These are phyloP conservation scores for Scolopax rusticola DNA, from an alignment of 2,797 vertebrate species.

Conservation along the genomic window DNA sequence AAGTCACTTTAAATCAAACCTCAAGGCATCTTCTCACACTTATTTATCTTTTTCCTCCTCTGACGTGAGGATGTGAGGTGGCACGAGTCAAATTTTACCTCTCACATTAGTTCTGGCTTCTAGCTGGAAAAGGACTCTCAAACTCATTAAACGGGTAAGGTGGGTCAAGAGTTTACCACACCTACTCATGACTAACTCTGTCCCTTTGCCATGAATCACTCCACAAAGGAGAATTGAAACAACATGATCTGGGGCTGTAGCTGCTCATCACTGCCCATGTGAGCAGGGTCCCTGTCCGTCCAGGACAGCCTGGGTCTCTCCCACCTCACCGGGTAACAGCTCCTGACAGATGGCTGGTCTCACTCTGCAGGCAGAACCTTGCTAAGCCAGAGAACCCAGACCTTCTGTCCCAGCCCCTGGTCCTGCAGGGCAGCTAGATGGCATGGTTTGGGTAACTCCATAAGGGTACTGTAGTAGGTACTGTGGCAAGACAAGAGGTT, in stretches of 20 bases:
- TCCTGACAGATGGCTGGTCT: background rate
- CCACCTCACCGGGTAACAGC: background rate
- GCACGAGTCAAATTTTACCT: background rate
- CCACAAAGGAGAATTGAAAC: fast-evolving
- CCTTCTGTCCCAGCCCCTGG: background rate
- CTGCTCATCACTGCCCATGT: background rate
- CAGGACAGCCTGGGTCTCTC: background rate
- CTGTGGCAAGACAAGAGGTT: background rate
- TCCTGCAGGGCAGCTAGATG: background rate
- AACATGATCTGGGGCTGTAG: background rate
- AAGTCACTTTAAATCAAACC: background rate
- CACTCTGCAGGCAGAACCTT: background rate
- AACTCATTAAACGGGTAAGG: background rate
- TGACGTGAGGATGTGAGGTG: background rate
- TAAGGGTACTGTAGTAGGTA: background rate
- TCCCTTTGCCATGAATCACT: background rate
- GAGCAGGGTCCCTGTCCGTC: background rate
- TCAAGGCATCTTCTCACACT: background rate
- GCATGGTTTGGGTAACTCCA: background rate
- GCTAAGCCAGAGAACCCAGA: background rate
- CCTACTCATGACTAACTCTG: background rate
- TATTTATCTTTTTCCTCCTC: background rate
- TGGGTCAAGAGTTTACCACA: background rate
- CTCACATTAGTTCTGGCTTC: background rate
- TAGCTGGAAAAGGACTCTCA: background rate